Base-by-base conservation (phyloP, 2,113 vertebrate genomes). In the Etheostoma spectabile region DNA sequence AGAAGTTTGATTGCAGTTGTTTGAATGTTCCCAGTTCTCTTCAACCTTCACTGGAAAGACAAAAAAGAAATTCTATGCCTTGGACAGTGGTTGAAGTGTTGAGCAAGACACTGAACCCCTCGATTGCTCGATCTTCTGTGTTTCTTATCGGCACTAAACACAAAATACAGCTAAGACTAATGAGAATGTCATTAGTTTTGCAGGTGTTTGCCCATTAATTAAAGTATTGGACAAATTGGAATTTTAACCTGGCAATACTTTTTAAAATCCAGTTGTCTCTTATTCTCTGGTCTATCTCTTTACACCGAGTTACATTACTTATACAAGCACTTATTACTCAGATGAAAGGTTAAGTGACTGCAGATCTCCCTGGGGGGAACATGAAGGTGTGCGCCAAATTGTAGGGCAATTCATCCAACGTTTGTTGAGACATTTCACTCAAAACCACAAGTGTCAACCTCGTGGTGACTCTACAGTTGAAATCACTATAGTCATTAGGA, bases 101-200 rank as follows among this genome's bases (percentile, higher is more conserved):
- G 77, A 65, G 67, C 77, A 49, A 65, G 46, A 49, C 61, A 27
- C 55, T 5, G 42, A 57, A 49, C 6, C 42, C 51, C 67, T 27
- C 48, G 48, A 49, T 22, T 27, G 55, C 75, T 78, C 13, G 12
- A 2, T 30, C 30, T 2, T 30, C 30, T 4, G 30, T 30, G 30
- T 30, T 30, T 30, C 4, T 30, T 30, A 30, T 30, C 30, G 2
- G 30, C 4, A 30, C 30, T 30, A 30, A 30, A 30, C 30, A 30
- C 30, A 30, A 30, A 30, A 30, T 15, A 63, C 22, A 49, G 15
- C 15, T 48, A 15, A 65, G 42, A 2, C 4, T 45, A 5, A 27
- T 15, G 24, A 42, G 12, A 33, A 21, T 10, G 52, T 24, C 10
- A 21, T 13, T 14, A 10, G 30, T 8, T 67, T 19, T 19, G 24